Percentiles rank a stretch among this genome's conserved stretches.
Evolutionary conservation across 2,888 invertebrate genomes (phyloP).

Genomic region (Lutraria lutraria): DNA sequence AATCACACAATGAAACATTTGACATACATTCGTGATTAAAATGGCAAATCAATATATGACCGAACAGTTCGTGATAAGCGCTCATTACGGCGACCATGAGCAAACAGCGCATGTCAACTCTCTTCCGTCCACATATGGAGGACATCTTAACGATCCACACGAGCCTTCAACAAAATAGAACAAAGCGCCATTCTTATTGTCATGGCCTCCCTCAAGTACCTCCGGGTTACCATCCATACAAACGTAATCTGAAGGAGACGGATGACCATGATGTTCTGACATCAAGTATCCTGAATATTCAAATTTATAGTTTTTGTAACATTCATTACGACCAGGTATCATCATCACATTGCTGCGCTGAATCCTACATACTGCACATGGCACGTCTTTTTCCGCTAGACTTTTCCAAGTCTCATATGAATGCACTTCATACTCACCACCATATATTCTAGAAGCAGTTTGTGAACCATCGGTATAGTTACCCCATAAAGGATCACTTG

Average conservation of each 20-base stretch:
- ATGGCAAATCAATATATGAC: no score
- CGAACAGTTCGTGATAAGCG: no score
- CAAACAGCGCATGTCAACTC: constrained; percentile 37
- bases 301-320: constrained; percentile 22
- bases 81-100: not conserved
- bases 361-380: constrained; percentile 27
- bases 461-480: not conserved
- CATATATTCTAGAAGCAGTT: constrained; percentile 9
- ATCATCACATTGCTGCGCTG: constrained; percentile 21
- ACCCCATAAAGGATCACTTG: constrained; percentile 21
- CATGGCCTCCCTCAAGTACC: not conserved
- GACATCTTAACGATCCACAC: constrained; percentile 27
- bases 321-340: constrained; percentile 20
- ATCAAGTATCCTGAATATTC: constrained; percentile 38
- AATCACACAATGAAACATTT: no score
- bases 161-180: constrained; percentile 27
- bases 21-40: no score
- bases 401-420: not conserved
- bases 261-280: constrained; percentile 2
- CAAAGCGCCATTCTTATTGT: not conserved
- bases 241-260: not conserved
- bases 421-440: not conserved
- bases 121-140: constrained; percentile 16
- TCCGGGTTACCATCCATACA: constrained; percentile 21
- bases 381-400: constrained; percentile 15